phyloP scores from a whole-genome alignment of 2,888 invertebrate genomes.

The Harpalus rubripes region DNA sequence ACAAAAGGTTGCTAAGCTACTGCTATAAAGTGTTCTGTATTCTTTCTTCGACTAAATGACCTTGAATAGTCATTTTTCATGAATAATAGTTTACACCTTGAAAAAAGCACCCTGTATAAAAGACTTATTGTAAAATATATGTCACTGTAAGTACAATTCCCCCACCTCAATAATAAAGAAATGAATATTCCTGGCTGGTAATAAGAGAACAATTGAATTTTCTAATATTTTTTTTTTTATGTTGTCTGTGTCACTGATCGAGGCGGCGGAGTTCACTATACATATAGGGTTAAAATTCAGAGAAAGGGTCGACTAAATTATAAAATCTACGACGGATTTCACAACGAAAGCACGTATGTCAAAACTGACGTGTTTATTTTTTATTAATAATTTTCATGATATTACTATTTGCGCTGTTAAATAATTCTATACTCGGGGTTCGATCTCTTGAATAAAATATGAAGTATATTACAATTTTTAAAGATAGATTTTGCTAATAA shows the following conservation, averaged over 20 bases:
- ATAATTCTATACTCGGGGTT: slow-evolving; percentile 29
- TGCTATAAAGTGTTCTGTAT: too few species aligned
- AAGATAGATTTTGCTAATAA: background rate
- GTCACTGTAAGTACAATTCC: background rate
- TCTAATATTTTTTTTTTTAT: slow-evolving; percentile 15
- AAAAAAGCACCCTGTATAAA: too few species aligned
- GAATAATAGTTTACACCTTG: too few species aligned
- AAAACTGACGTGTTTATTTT: background rate
- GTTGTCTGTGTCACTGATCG: background rate
- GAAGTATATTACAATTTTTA: background rate
- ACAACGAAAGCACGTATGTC: slow-evolving; percentile 22
- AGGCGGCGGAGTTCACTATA: background rate
- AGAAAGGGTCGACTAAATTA: slow-evolving; percentile 9
- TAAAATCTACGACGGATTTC: slow-evolving; percentile 25
- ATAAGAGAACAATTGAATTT: slow-evolving; percentile 13
- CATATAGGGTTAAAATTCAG: background rate
- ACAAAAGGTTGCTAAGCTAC: too few species aligned
- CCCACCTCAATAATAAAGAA: slow-evolving; percentile 22
- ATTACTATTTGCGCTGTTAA: slow-evolving; percentile 10
- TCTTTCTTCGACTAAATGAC: too few species aligned
- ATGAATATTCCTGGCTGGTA: slow-evolving; percentile 19
- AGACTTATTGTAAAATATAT: too few species aligned
- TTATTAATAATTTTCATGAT: slow-evolving; percentile 11
- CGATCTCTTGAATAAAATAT: slow-evolving; percentile 13
- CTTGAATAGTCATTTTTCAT: too few species aligned